Evolutionary conservation across 2,113 vertebrate species (phyloP).

Genomic region (Pelvicachromis taeniatus): DNA sequence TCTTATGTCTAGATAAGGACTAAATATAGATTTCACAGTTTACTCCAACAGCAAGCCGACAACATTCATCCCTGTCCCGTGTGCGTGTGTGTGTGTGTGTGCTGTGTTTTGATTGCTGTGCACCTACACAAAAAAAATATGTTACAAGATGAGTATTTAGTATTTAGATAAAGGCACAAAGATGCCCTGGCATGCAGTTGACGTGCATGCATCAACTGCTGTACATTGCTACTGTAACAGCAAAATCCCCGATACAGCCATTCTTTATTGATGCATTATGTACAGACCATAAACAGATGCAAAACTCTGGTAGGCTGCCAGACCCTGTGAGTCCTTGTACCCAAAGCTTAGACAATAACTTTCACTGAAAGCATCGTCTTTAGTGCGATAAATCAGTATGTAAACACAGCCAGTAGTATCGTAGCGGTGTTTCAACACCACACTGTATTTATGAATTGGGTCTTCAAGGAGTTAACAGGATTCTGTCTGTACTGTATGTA

Average conservation of each 20-base stretch:
- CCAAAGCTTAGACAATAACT: constrained; percentile 36
- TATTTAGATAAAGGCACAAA: neutral
- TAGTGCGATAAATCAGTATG: constrained; percentile 30
- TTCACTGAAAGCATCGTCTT: constrained; percentile 21
- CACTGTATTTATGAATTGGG: constrained; percentile 34
- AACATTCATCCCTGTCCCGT: neutral
- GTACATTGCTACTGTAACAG: neutral
- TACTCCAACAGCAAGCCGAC: neutral
- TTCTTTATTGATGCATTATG: neutral
- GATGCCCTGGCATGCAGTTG: neutral
- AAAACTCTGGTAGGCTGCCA: neutral
- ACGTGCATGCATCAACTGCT: neutral
- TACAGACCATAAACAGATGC: neutral
- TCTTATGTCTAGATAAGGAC: neutral
- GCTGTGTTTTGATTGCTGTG: neutral
- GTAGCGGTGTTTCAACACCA: constrained; percentile 12
- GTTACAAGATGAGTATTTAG: neutral
- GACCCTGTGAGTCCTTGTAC: constrained; percentile 6
- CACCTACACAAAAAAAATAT: neutral
- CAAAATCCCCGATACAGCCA: neutral
- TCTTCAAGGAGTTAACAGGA: constrained; percentile 50
- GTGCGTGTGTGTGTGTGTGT: neutral
- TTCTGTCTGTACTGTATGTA: constrained; percentile 28
- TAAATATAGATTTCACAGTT: neutral
- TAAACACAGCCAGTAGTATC: constrained; percentile 36